Evolutionary conservation across 2,888 invertebrate species (phyloP).

Genomic region (Amphimallon solstitiale): DNA sequence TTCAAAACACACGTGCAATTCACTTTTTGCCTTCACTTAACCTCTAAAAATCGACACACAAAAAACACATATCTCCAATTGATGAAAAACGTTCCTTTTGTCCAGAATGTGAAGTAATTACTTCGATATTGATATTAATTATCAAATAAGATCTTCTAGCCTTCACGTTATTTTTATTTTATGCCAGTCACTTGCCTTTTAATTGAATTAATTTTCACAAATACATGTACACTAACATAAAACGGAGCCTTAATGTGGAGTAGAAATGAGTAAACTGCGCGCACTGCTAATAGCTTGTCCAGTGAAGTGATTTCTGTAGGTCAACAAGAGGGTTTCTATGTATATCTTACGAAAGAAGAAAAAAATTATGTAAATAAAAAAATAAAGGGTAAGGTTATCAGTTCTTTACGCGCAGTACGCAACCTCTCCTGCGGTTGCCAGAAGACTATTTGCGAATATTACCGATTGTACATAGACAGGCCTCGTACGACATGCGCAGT

Average conservation of each 20-base stretch:
- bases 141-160: conserved; percentile 19
- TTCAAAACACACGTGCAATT: conserved; percentile 16
- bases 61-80: conserved; percentile 24
- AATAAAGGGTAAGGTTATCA: conserved; percentile 53
- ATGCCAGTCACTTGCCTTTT: conserved; percentile 28
- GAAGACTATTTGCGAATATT: conserved; percentile 54
- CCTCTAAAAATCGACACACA: conserved; percentile 28
- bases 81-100: conserved; percentile 1
- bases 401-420: conserved; percentile 46
- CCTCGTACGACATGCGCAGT: conserved; percentile 48
- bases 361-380: conserved; percentile 45
- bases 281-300: conserved; percentile 4
- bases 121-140: neutral
- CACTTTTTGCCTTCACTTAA: conserved; percentile 26
- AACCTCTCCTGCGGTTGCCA: conserved; percentile 51
- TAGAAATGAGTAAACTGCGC: conserved; percentile 12
- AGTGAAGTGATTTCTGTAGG: neutral
- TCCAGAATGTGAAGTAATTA: neutral
- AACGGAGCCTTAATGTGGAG: conserved; percentile 23
- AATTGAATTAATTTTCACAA: conserved; percentile 32
- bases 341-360: conserved; percentile 18
- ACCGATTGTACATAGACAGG: conserved; percentile 42
- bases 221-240: conserved; percentile 29
- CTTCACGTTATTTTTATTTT: conserved; percentile 15
- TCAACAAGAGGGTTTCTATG: neutral